A percentile compares a stretch with the other conserved stretches of the same genome.
Evolutionary conservation across 2,797 vertebrate genomes (phyloP).

Genomic region (Thripadectes ignobilis): DNA sequence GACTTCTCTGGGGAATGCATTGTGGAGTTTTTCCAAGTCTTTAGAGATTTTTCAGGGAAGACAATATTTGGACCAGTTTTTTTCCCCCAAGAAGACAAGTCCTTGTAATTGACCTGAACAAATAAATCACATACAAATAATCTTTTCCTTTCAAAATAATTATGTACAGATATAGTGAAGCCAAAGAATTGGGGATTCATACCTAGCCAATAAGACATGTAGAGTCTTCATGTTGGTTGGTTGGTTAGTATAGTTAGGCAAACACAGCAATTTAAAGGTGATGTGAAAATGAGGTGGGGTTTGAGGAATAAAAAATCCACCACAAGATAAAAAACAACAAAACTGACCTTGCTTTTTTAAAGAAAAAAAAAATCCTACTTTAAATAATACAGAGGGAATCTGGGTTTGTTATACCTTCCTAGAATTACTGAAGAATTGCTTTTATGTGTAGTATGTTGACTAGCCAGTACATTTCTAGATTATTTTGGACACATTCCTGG

Average conservation of each 20-base stretch:
- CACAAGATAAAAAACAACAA: background rate
- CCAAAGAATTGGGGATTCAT: background rate
- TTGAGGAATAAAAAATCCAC: background rate
- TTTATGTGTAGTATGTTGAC: background rate
- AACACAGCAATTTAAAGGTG: background rate
- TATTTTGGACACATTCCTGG: constrained; percentile 39
- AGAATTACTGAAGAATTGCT: constrained; percentile 3
- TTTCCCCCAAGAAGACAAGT: background rate
- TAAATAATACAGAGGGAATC: background rate
- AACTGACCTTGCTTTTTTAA: background rate
- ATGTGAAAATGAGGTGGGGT: background rate
- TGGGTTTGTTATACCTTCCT: background rate
- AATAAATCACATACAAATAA: background rate
- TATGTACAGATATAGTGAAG: background rate
- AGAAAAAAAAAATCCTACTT: background rate
- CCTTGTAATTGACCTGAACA: background rate
- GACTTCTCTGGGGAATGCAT: background rate
- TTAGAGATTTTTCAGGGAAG: background rate
- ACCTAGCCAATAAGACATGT: background rate
- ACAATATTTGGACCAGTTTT: background rate
- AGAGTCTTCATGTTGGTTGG: background rate
- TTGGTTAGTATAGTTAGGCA: background rate
- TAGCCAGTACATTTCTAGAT: constrained; percentile 9
- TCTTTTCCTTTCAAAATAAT: background rate
- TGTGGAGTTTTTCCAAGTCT: background rate